These are phyloP conservation scores for Fringilla coelebs DNA, from an alignment of 2,797 vertebrate species.

Conservation along the genomic window DNA sequence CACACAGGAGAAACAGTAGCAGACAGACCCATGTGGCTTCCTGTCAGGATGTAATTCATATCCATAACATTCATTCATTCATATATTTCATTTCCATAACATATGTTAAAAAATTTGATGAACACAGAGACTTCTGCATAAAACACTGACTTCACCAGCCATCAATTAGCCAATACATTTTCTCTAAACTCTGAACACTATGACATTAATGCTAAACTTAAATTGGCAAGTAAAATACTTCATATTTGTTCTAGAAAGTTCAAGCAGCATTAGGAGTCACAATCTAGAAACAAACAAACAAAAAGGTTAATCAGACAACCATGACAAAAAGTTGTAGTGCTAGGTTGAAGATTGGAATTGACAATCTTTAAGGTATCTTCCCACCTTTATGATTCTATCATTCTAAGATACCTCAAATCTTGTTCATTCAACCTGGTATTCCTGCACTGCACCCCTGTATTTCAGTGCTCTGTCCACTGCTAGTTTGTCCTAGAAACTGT, in stretches of 20 bases:
- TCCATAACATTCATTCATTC: no score
- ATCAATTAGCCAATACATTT: not conserved
- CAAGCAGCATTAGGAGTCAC: not conserved
- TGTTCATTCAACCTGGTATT: not conserved
- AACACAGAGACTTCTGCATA: not conserved
- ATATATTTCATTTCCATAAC: no score
- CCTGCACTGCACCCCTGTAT: not conserved
- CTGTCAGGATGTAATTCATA: not conserved
- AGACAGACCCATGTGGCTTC: accelerated
- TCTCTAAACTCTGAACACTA: not conserved
- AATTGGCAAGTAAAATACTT: not conserved
- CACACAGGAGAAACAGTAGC: not conserved
- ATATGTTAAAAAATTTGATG: accelerated
- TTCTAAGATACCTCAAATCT: not conserved
- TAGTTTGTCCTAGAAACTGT: not conserved
- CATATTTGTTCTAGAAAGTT: not conserved
- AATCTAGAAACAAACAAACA: not conserved
- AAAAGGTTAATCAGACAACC: not conserved
- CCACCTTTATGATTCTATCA: not conserved
- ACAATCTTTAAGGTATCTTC: not conserved
- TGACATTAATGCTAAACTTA: not conserved
- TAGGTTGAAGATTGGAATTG: not conserved
- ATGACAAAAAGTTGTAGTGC: not conserved
- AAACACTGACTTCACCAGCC: not conserved
- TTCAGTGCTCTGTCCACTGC: not conserved